Percentiles rank a stretch among this genome's conserved stretches.
phyloP scores from a whole-genome alignment of 2,888 invertebrate genomes.

The Pantelozetes paolii region DNA sequence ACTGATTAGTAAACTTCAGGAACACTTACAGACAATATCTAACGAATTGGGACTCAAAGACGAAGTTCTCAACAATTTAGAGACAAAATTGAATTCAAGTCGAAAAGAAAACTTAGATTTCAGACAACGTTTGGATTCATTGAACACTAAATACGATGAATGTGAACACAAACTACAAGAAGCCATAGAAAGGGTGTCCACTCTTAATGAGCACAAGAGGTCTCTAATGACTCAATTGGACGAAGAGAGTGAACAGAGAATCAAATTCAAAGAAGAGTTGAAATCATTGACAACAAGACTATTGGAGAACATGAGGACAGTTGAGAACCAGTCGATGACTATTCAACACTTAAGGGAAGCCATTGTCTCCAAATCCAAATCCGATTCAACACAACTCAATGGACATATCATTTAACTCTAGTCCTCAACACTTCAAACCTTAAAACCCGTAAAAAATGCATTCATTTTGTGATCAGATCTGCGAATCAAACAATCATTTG shows the following conservation, averaged over 20 bases:
- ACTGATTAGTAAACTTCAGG: slow-evolving; percentile 20
- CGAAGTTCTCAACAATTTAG: slow-evolving; percentile 28
- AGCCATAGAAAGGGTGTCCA: slow-evolving; percentile 25
- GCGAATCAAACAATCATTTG: neutral
- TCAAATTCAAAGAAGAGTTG: slow-evolving; percentile 33
- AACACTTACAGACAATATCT: slow-evolving; percentile 25
- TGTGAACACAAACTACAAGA: slow-evolving; percentile 24
- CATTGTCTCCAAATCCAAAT: slow-evolving; percentile 27
- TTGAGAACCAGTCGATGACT: slow-evolving; percentile 29
- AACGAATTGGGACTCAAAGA: slow-evolving; percentile 23
- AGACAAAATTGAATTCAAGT: slow-evolving; percentile 9
- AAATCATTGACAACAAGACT: slow-evolving; percentile 19
- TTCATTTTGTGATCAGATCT: neutral
- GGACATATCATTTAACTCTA: slow-evolving; percentile 34
- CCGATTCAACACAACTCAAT: slow-evolving; percentile 29
- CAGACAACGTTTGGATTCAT: neutral
- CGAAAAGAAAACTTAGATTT: slow-evolving; percentile 24
- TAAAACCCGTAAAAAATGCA: neutral
- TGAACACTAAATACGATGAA: slow-evolving; percentile 6
- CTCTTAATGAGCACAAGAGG: slow-evolving; percentile 36
- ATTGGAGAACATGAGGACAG: slow-evolving; percentile 25
- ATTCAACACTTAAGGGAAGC: slow-evolving; percentile 39
- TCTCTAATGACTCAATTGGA: slow-evolving; percentile 35
- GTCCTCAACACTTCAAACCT: slow-evolving; percentile 17
- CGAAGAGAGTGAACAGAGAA: slow-evolving; percentile 33